phyloP scores from a whole-genome alignment of 2,797 vertebrate genomes.

The Rhyacichthys aspro region DNA sequence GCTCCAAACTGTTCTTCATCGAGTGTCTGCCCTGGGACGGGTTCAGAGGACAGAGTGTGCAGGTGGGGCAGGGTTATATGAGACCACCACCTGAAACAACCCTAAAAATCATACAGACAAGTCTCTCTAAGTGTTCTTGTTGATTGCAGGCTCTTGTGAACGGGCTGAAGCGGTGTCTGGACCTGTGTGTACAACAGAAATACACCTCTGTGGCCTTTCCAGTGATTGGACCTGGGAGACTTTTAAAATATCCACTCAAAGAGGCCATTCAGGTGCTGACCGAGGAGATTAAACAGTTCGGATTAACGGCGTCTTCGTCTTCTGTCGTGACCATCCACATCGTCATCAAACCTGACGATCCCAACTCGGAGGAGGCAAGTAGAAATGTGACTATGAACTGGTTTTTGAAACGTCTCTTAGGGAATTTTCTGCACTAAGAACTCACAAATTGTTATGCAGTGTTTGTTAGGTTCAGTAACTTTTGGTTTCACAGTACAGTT shows the following conservation, averaged over 20 bases:
- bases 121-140: background rate
- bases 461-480: too few species aligned
- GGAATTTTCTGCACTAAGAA: too few species aligned
- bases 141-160: conserved; percentile 52
- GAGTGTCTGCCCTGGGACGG: conserved; percentile 65
- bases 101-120: too few species aligned
- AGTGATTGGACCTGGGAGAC: conserved; percentile 63
- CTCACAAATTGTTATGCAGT: too few species aligned
- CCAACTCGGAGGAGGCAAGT: conserved; percentile 55
- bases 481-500: too few species aligned
- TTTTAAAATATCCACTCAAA: conserved; percentile 34
- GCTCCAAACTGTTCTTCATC: conserved; percentile 66
- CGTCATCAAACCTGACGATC: conserved; percentile 54
- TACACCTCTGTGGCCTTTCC: conserved; percentile 63
- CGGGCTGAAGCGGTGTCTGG: conserved; percentile 59
- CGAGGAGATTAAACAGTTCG: conserved; percentile 51
- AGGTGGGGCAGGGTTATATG: conserved; percentile 39
- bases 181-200: conserved; percentile 54
- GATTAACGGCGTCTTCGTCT: conserved; percentile 15
- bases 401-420: too few species aligned
- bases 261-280: conserved; percentile 58
- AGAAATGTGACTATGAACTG: too few species aligned
- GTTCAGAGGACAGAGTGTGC: conserved; percentile 32
- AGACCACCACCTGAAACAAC: too few species aligned
- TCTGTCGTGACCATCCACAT: conserved; percentile 57